phyloP scores from a whole-genome alignment of 2,797 vertebrate species.

The Pyrocephalus nanus region DNA sequence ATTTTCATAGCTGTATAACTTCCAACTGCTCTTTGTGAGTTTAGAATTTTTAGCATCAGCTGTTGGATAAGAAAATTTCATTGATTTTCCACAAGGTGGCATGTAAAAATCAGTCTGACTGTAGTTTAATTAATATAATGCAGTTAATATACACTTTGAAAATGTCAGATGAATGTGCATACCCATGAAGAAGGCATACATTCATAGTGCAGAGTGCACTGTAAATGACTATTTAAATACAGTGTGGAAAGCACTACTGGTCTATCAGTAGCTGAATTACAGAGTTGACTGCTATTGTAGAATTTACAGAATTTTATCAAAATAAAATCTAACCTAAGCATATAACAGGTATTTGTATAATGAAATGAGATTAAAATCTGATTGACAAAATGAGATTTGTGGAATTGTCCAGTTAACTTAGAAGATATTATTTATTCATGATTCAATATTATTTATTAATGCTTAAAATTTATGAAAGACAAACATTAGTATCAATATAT shows the following conservation, averaged over 20 bases:
- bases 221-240: not conserved
- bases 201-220: not conserved
- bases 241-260: not conserved
- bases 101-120: constrained; percentile 21
- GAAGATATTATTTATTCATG: not conserved
- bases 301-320: not conserved
- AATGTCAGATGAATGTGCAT: not conserved
- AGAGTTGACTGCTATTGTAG: not conserved
- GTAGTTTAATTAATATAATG: constrained; percentile 31
- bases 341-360: not conserved
- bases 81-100: constrained; percentile 67
- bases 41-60: not conserved
- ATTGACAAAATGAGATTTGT: not conserved
- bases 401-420: not conserved
- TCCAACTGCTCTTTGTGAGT: not conserved
- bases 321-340: not conserved
- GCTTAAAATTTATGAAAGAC: not conserved
- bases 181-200: rapidly evolving
- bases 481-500: not conserved
- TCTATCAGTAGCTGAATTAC: not conserved
- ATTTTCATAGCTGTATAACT: not conserved
- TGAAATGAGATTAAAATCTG: not conserved
- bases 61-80: not conserved
- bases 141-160: not conserved
- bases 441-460: not conserved